phyloP scores from a whole-genome alignment of 2,113 vertebrate species.

The Marmota flaviventris region DNA sequence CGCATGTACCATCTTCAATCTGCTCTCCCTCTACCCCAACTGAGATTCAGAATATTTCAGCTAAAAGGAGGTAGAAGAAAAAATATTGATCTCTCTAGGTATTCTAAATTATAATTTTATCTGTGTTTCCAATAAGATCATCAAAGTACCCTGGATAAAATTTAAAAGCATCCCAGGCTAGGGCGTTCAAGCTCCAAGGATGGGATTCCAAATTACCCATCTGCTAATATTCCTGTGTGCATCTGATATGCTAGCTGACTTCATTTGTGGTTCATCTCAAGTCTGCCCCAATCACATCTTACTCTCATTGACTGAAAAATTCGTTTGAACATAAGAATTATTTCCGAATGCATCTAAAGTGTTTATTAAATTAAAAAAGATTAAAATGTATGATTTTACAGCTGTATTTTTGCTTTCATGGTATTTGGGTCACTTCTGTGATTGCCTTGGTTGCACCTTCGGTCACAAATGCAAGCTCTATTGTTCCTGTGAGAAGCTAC shows the following conservation, averaged over 20 bases:
- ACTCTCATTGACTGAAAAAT: neutral
- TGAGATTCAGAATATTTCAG: conserved; percentile 41
- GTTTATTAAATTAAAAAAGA: conserved; percentile 17
- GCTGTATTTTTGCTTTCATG: conserved; percentile 23
- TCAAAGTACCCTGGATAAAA: neutral
- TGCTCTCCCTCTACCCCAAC: neutral
- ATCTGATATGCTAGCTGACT: neutral
- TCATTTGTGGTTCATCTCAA: rapidly evolving
- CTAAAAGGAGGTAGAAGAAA: conserved; percentile 39
- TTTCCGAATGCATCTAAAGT: neutral
- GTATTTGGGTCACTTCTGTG: neutral
- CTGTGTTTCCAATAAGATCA: conserved; percentile 52
- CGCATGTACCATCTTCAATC: neutral
- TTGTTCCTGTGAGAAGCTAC: neutral
- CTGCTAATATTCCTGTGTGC: rapidly evolving
- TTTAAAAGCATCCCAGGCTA: neutral
- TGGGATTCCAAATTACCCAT: neutral
- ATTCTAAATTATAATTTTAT: conserved; percentile 54
- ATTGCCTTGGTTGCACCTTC: neutral
- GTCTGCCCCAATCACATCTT: neutral
- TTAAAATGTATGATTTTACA: neutral
- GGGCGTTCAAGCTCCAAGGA: neutral
- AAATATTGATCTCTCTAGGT: neutral
- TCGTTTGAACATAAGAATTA: neutral
- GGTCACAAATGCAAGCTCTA: neutral